These are phyloP conservation scores for Lipotes vexillifer DNA, from an alignment of 2,113 vertebrate genomes.

Conservation along the genomic window DNA sequence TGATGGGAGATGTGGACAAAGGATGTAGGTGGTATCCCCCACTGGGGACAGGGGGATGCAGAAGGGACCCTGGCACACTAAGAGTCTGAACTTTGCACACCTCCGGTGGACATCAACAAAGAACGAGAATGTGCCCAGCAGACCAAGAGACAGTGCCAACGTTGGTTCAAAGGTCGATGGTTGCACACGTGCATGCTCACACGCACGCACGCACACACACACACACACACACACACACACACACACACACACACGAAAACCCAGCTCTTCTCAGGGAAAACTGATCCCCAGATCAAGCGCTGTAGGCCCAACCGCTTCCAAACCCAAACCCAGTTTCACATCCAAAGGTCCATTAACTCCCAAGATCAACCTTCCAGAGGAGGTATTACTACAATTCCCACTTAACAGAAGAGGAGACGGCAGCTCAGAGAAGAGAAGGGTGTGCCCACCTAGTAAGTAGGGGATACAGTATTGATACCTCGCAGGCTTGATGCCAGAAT, in stretches of 20 bases:
- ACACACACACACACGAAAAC: neutral
- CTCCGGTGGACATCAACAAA: neutral
- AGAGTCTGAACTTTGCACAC: neutral
- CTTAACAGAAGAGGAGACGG: neutral
- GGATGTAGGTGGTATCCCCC: neutral
- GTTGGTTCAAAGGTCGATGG: neutral
- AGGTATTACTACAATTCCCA: neutral
- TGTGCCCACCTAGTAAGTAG: neutral
- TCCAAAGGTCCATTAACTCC: neutral
- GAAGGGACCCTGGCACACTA: neutral
- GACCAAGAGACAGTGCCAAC: neutral
- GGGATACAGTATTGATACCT: neutral
- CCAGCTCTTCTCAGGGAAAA: neutral
- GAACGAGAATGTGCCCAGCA: neutral
- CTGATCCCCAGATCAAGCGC: neutral
- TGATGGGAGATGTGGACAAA: neutral
- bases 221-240: accelerated
- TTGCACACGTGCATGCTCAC: too few species aligned
- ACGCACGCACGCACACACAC: accelerated
- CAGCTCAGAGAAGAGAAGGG: neutral
- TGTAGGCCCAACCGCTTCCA: neutral
- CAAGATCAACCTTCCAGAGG: neutral
- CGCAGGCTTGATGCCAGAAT: neutral
- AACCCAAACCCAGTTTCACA: neutral
- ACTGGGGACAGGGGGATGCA: neutral